A percentile compares a stretch with the other conserved stretches of the same genome.
phyloP scores from a whole-genome alignment of 1,140 invertebrate species.

The Zaprionus vittiger region DNA sequence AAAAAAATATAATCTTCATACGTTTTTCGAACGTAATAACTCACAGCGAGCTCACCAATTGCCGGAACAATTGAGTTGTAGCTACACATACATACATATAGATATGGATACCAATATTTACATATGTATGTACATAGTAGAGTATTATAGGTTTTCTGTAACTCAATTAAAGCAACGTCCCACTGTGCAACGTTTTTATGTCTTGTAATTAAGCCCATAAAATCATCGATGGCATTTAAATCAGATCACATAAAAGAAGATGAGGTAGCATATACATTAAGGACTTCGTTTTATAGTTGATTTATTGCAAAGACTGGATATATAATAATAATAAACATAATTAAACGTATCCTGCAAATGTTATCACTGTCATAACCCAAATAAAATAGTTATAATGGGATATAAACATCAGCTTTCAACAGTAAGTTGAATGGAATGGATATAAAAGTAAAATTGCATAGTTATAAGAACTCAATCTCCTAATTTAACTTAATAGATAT shows the following conservation, averaged over 20 bases:
- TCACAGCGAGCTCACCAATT: conserved; percentile 42
- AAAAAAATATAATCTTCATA: conserved; percentile 59
- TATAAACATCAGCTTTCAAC: neutral
- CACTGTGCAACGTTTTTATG: neutral
- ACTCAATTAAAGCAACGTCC: neutral
- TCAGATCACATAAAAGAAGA: neutral
- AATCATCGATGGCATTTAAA: neutral
- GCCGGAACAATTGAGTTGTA: conserved; percentile 66
- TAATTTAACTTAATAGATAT: too few species aligned
- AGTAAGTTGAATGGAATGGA: too few species aligned
- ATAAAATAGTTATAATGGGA: neutral
- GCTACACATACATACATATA: neutral
- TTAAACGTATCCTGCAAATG: neutral
- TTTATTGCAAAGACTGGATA: neutral
- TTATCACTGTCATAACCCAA: neutral
- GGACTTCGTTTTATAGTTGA: neutral
- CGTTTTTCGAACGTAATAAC: conserved; percentile 53
- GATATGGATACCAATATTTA: conserved; percentile 3
- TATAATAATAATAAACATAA: neutral
- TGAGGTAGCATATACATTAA: neutral
- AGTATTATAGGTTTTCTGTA: neutral
- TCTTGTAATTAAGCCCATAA: neutral
- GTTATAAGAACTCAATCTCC: too few species aligned
- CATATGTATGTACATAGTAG: neutral
- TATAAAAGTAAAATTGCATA: too few species aligned